Base-by-base conservation (phyloP, 2,888 invertebrate species). In the Lithosia quadra region DNA sequence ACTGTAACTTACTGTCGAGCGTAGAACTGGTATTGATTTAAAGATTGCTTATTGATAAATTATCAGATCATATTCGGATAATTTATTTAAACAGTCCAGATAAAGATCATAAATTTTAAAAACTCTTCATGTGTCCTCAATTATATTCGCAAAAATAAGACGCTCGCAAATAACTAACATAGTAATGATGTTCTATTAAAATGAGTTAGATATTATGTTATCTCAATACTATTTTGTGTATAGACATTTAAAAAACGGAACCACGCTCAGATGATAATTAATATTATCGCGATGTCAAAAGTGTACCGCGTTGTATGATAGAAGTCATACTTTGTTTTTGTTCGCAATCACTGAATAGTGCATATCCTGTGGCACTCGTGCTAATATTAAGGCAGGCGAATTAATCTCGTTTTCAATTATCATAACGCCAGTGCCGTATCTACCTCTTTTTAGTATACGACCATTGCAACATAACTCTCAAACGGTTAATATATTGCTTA, bases 11-110 rank as follows among this genome's bases (percentile, higher is more conserved):
- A 72, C 64, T 70, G 64, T 63, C 34, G 24, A 61, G 24, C 65
- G 39, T 11, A 69, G 61, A 68, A 63, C 65, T 65, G 63, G 63
- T 65, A 65, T 64, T 65, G 65, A 59, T 62, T 72, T 63, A 58
- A 59, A 72, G 49, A 67, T 63, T 61, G 13, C 56, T 65, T 62
- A 75, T 72, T 73, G 71, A 71, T 80, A 71, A 65, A 65, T 61
- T 34, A 33, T 53, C 55, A 66, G 67, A 67, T 71, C 33, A 74
- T 74, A 79, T 79, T 58, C 34, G 62, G 36, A 76, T 78, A 74
- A 68, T 69, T 69, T 80, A 80, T 80, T 78, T 68, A 79, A 34
- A 69, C 39, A 53, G 63, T 71, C 68, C 62, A 66, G 74, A 59
- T 66, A 56, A 65, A 55, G 15, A 55, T 24, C 18, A 22, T 56